phyloP scores from a whole-genome alignment of 2,888 invertebrate genomes.

The Dorcus parallelipipedus region DNA sequence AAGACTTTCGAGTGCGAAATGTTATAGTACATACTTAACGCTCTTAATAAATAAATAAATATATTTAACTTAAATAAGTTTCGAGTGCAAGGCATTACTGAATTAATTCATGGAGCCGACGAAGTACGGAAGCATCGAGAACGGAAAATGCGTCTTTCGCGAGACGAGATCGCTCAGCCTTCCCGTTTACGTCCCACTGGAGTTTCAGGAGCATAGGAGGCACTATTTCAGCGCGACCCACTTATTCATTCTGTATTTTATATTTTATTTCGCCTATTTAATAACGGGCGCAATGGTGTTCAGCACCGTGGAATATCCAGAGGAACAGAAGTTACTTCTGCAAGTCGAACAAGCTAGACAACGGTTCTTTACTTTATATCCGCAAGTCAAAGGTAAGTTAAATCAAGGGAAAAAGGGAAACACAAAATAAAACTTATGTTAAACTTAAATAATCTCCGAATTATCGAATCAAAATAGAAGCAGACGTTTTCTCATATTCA shows the following conservation, averaged over 20 bases:
- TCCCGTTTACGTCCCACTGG: background rate
- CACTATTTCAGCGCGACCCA: conserved; percentile 27
- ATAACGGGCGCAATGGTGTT: conserved; percentile 66
- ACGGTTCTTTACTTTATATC: conserved; percentile 57
- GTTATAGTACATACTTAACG: too few relatives aligned
- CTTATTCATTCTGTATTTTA: conserved; percentile 54
- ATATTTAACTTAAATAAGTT: too few relatives aligned
- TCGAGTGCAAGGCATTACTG: too few relatives aligned
- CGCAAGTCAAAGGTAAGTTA: conserved; percentile 60
- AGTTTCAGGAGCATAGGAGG: background rate
- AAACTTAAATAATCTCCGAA: too few relatives aligned
- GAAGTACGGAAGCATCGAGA: conserved; percentile 10
- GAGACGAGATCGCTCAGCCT: background rate
- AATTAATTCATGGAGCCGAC: conserved; percentile 2
- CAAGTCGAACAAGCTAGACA: conserved; percentile 54
- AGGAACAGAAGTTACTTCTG: conserved; percentile 56
- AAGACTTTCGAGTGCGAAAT: too few relatives aligned
- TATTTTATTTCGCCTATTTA: conserved; percentile 62
- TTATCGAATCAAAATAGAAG: too few relatives aligned
- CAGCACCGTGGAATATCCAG: conserved; percentile 62
- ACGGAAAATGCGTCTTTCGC: background rate
- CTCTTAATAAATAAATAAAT: too few relatives aligned
- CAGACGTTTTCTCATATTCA: too few relatives aligned
- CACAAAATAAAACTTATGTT: too few relatives aligned
- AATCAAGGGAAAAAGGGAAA: background rate